Percentiles rank a stretch among this genome's conserved stretches.
Evolutionary conservation across 2,888 invertebrate species (phyloP).

Genomic region (Caenorhabditis sinica): DNA sequence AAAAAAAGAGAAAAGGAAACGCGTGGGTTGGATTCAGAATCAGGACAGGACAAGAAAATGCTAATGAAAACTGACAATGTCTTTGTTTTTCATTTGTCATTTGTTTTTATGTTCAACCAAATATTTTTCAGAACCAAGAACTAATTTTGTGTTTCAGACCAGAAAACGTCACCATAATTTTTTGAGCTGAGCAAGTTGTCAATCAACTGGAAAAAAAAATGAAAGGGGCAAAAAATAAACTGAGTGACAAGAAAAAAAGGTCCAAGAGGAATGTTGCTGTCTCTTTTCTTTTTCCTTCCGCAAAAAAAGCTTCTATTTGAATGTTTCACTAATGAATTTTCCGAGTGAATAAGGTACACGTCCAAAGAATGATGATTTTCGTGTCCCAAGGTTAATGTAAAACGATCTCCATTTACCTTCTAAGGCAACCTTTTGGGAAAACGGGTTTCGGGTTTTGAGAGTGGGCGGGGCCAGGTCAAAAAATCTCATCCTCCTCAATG

Average conservation of each 20-base stretch:
- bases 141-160: constrained; percentile 22
- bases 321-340: constrained; percentile 43
- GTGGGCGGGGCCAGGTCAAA: constrained; percentile 25
- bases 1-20: neutral
- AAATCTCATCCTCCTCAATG: constrained; percentile 45
- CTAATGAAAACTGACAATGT: constrained; percentile 26
- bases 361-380: neutral
- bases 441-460: constrained; percentile 40
- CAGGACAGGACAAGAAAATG: neutral
- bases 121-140: neutral
- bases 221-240: constrained; percentile 2
- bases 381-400: constrained; percentile 37
- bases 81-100: neutral
- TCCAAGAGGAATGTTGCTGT: constrained; percentile 28
- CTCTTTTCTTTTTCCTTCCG: neutral
- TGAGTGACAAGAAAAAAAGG: constrained; percentile 6
- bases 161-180: neutral
- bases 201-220: neutral
- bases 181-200: constrained; percentile 4
- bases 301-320: constrained; percentile 9
- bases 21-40: constrained; percentile 8
- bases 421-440: constrained; percentile 37
- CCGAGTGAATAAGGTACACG: constrained; percentile 2
- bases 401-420: constrained; percentile 32
- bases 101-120: too few species aligned